Evolutionary conservation across 1,140 invertebrate genomes (phyloP), one percentile per base, ranked within the genome.

Genomic region (Nymphalis io): DNA sequence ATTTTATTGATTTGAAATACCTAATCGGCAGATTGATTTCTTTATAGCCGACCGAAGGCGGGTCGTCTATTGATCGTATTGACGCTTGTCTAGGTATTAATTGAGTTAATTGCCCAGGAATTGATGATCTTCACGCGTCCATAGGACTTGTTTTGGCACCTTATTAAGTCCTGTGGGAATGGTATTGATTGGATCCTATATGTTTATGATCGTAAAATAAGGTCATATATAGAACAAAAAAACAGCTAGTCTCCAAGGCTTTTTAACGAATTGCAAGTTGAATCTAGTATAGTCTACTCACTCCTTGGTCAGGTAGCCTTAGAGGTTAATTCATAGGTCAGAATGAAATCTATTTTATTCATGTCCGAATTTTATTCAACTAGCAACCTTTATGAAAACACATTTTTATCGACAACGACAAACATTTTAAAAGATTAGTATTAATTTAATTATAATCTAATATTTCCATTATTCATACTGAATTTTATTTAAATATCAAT

Each of bases 1-100:
- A 87, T 89, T 90, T 91, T 90, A 91, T 91, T 89, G 89, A 90
- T 91, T 91, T 85, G 85, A 88, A 90, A 90, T 89, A 89, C 86
- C 89, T 88, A 90, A 90, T 89, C 79, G 76, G 68, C 79, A 89
- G 89, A 91, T 91, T 89, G 87, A 90, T 91, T 89, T 91, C 87
- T 90, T 91, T 91, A 90, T 89, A 88, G 87, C 84, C 78, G 66
- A 70, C 75, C 80, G 82, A 81, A 78, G 81, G 77, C 81, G 78
- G 79, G 79, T 61, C 72, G 81, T 78, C 77, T 85, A 81, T 83
- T 84, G 81, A 82, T 85, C 82, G 75, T 85, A 84, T 85, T 81
- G 83, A 85, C 75, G 85, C 78, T 91, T 84, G 85, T 90, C 81
- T 85, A 83, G 68, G 72, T 76, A 85, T 84, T 85, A 88, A 89